Conservation (phyloP, 2,797 vertebrate species). For the Melanogrammus aeglefinus region DNA sequence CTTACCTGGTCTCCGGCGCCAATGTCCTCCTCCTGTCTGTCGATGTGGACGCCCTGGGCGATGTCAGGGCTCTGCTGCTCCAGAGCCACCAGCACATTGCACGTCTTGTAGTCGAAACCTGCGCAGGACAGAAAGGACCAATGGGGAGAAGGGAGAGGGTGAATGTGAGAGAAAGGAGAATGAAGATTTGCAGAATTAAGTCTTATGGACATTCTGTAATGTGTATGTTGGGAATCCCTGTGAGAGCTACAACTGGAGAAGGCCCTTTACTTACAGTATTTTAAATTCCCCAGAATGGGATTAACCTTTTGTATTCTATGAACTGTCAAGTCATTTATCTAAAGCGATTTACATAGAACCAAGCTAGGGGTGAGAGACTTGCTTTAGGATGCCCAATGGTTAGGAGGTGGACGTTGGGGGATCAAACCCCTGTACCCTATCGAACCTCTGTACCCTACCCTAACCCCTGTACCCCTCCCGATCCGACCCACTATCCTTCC, state of each 20-base stretch:
- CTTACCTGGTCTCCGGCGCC: conserved; percentile 96
- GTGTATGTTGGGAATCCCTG: background rate
- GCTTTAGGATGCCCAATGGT: too few species aligned
- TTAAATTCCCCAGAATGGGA: background rate
- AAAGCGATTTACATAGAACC: too few species aligned
- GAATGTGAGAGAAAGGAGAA: background rate
- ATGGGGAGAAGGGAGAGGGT: background rate
- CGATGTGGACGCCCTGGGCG: conserved; percentile 92
- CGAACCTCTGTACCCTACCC: too few species aligned
- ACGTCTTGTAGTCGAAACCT: conserved; percentile 99
- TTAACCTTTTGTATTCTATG: too few species aligned
- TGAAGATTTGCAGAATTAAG: too few species aligned
- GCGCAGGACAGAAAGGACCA: background rate
- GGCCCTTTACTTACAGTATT: background rate
- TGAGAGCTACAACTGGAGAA: background rate
- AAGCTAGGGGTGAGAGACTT: too few species aligned
- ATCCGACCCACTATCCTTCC: too few species aligned
- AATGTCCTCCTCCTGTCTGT: conserved; percentile 90
- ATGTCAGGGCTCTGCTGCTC: conserved; percentile 99
- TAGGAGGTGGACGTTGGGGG: too few species aligned
- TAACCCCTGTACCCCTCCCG: too few species aligned
- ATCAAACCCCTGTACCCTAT: too few species aligned
- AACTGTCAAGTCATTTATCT: too few species aligned
- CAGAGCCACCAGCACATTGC: conserved; percentile 95
- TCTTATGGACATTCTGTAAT: too few species aligned